phyloP scores from a whole-genome alignment of 2,113 vertebrate species.

The Barnardius zonarius region DNA sequence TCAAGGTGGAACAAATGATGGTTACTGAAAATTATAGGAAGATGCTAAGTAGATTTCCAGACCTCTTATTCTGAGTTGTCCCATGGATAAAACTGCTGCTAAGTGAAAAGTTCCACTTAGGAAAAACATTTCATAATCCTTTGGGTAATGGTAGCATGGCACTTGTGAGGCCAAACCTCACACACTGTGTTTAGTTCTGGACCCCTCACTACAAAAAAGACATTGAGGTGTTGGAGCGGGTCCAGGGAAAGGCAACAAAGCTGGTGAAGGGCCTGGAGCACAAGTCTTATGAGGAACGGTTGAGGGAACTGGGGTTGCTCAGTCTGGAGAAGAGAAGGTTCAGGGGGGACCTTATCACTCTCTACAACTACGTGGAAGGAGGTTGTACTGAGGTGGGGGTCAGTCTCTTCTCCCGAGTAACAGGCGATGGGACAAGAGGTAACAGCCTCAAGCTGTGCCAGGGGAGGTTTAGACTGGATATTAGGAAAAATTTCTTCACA shows the following conservation, averaged over 20 bases:
- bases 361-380: neutral
- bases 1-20: neutral
- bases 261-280: neutral
- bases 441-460: neutral
- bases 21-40: neutral
- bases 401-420: neutral
- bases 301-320: neutral
- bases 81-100: neutral
- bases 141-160: neutral
- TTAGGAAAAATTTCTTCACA: neutral
- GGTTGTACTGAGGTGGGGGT: neutral
- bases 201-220: neutral
- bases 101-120: neutral
- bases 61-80: neutral
- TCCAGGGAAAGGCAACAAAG: neutral
- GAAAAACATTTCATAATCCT: neutral
- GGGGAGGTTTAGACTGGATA: neutral
- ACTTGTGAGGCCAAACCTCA: neutral
- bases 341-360: neutral
- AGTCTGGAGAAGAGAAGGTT: neutral
- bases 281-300: neutral
- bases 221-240: neutral
- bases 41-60: neutral
- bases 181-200: neutral
- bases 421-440: neutral